Base-by-base conservation (phyloP, 2,113 vertebrate genomes). In the Tricholaema leucomelas region DNA sequence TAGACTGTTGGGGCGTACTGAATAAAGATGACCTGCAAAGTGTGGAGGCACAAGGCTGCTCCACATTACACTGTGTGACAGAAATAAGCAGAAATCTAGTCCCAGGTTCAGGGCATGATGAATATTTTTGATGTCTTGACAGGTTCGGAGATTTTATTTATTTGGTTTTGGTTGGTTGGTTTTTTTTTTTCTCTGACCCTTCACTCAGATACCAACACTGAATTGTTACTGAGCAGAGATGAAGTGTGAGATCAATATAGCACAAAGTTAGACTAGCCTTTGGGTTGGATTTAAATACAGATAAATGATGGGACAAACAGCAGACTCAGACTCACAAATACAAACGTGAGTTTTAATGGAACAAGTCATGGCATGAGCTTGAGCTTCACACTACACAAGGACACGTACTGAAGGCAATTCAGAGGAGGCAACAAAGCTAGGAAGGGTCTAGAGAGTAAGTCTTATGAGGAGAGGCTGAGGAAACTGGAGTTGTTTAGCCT, bases 11-110 rank as follows among this genome's bases (percentile, higher is more conserved):
- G 58, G 72, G 30, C 38, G 30, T 4, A 2, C 27, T 69, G 77
- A 91, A 61, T 71, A 86, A 75, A 72, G 83, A 90, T 84, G 90
- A 86, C 81, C 74, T 81, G 80, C 19, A 42, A 79, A 77, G 44
- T 19, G 15, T 15, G 24, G 58, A 91, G 42, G 31, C 19, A 30
- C 7, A 25, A 81, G 36, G 42, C 86, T 75, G 50, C 66, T 87
- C 66, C 66, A 65, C 1, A 50, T 75, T 80, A 65, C 17, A 11
- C 40, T 18, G 48, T 42, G 61, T 81, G 64, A 74, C 30, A 82
- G 35, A 84, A 71, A 8, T 10, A 28, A 80, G 42, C 55, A 87
- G 71, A 71, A 88, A 90, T 25, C 28, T 15, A 30, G 12, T 59
- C 38, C 56, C 5, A 82, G 9, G 38, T 65, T 54, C 50, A 73